These are phyloP conservation scores for Serranochromis macrocephalus DNA, from an alignment of 2,113 vertebrate species.

Conservation along the genomic window DNA sequence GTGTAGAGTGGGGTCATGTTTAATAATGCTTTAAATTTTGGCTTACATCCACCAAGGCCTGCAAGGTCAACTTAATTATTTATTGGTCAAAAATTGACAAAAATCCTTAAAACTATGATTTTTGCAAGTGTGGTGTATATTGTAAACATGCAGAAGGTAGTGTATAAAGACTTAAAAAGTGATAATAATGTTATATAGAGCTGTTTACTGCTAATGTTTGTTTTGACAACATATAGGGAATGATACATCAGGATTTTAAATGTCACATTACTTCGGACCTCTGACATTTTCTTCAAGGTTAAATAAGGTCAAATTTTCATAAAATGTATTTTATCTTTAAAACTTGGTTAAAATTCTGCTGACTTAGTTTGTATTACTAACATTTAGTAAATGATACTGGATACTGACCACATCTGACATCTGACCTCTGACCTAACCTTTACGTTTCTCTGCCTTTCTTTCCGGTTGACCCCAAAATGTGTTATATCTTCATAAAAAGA, in stretches of 20 bases:
- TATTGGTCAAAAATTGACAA: background rate
- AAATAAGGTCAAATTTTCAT: background rate
- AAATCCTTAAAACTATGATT: background rate
- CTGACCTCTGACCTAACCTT: background rate
- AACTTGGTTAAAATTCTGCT: background rate
- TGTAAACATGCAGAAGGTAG: rapidly evolving
- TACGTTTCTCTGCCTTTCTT: background rate
- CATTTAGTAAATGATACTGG: background rate
- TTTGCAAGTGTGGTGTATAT: background rate
- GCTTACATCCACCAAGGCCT: background rate
- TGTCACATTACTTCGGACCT: background rate
- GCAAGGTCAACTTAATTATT: background rate
- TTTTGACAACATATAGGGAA: background rate
- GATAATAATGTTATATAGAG: background rate
- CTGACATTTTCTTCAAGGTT: background rate
- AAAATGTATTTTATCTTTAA: background rate
- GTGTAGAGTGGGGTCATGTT: background rate
- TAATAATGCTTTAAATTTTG: background rate
- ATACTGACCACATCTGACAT: background rate
- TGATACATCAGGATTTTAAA: background rate
- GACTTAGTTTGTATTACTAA: background rate
- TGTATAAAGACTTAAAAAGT: background rate
- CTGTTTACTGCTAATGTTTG: background rate
- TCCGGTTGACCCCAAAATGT: background rate
- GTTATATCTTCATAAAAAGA: background rate